These are phyloP conservation scores for Papilio machaon DNA, from an alignment of 1,140 invertebrate genomes.

Conservation along the genomic window DNA sequence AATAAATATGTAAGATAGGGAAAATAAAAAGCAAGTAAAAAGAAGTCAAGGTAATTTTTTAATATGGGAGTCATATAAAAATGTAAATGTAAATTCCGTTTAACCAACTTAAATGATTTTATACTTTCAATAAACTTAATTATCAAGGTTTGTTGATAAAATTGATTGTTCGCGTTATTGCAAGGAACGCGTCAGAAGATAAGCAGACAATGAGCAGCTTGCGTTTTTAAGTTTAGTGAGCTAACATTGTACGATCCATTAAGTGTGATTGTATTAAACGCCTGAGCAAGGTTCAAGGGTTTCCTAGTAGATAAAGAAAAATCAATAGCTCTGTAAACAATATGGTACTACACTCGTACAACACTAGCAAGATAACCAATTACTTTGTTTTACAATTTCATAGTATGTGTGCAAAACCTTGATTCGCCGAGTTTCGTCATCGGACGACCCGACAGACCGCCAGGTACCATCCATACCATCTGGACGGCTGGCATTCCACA, in stretches of 20 bases:
- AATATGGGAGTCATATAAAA: not conserved
- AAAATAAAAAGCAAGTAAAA: not conserved
- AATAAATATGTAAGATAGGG: not conserved
- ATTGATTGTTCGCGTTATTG: not conserved
- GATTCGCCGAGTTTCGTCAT: too few relatives aligned
- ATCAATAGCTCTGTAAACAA: too few relatives aligned
- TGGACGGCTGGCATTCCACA: too few relatives aligned
- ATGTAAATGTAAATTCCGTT: not conserved
- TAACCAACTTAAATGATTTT: too few relatives aligned
- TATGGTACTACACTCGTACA: too few relatives aligned
- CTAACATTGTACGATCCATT: not conserved
- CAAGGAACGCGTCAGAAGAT: not conserved
- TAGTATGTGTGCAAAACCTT: too few relatives aligned
- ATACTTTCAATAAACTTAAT: too few relatives aligned
- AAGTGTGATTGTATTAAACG: not conserved
- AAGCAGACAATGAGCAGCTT: conserved; percentile 8
- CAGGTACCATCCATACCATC: too few relatives aligned
- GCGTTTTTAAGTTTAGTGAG: not conserved
- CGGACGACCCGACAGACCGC: too few relatives aligned
- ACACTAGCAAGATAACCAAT: too few relatives aligned
- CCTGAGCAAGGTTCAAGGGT: not conserved
- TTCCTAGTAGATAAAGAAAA: not conserved
- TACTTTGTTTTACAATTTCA: too few relatives aligned
- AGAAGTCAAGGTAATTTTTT: not conserved
- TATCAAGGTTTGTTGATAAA: not conserved